A percentile compares a stretch with the other conserved stretches of the same genome.
Evolutionary conservation across 2,113 vertebrate species (phyloP).

Genomic region (Laticauda colubrina): DNA sequence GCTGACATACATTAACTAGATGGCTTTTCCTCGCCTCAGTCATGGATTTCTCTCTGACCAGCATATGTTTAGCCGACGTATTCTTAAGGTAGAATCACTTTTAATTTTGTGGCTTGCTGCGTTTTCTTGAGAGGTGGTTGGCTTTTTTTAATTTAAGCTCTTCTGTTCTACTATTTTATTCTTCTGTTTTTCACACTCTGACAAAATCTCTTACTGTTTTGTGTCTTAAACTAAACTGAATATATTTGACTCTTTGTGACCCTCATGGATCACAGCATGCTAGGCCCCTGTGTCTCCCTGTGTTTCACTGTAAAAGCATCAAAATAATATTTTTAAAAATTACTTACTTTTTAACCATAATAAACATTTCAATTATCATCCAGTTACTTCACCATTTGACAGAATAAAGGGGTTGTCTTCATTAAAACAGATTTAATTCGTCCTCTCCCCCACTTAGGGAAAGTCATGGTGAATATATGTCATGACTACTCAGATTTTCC

Average conservation of each 20-base stretch:
- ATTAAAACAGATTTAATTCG: background rate
- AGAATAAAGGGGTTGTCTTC: background rate
- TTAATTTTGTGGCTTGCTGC: constrained; percentile 49
- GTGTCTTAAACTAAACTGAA: accelerated
- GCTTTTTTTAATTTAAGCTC: constrained; percentile 1
- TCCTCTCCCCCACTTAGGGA: background rate
- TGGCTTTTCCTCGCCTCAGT: constrained; percentile 87
- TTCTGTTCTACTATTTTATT: background rate
- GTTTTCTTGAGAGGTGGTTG: constrained; percentile 30
- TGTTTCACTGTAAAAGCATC: background rate
- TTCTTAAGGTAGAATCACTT: constrained; percentile 85
- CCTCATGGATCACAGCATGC: background rate
- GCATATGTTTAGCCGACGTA: constrained; percentile 77
- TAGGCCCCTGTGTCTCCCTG: background rate
- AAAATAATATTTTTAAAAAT: background rate
- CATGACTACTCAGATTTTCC: background rate
- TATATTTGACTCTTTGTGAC: background rate
- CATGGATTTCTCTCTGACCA: constrained; percentile 87
- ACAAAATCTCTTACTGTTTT: background rate
- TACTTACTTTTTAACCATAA: background rate
- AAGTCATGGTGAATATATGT: background rate
- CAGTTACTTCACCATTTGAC: background rate
- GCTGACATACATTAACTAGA: constrained; percentile 69
- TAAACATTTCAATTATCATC: background rate
- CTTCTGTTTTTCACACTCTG: constrained; percentile 19